phyloP scores from a whole-genome alignment of 1,140 invertebrate genomes.

The Zaprionus vittiger region DNA sequence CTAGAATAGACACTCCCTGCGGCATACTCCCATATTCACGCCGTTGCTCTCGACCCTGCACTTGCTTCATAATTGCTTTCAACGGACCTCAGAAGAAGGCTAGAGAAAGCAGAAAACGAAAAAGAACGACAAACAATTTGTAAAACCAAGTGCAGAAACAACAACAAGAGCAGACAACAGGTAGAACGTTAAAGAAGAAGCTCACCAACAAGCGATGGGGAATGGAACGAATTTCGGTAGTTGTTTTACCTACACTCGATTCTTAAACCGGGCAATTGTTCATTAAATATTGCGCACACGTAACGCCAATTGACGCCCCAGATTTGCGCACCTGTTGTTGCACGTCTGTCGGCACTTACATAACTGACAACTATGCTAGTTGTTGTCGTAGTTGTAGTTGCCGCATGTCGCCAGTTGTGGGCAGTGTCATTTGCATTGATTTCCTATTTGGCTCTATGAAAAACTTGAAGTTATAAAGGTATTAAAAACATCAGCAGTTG shows the following conservation, averaged over 20 bases:
- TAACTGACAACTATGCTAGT: constrained; percentile 9
- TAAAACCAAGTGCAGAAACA: background rate
- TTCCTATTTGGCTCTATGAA: constrained; percentile 8
- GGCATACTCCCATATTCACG: constrained; percentile 53
- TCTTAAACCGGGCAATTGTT: constrained; percentile 26
- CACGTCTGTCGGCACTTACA: constrained; percentile 8
- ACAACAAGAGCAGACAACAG: background rate
- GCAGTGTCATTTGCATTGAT: constrained; percentile 38
- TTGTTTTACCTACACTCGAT: background rate
- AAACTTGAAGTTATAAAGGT: no score
- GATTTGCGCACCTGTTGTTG: constrained; percentile 76
- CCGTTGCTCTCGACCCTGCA: constrained; percentile 17
- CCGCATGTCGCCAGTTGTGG: background rate
- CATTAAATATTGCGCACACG: constrained; percentile 72
- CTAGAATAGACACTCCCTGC: constrained; percentile 12
- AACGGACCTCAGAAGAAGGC: background rate
- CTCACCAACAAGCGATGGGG: background rate
- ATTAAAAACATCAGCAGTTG: background rate
- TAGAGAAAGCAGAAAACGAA: background rate
- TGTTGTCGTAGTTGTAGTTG: constrained; percentile 25
- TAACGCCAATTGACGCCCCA: constrained; percentile 77
- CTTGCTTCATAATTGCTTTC: constrained; percentile 35
- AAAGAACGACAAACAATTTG: background rate
- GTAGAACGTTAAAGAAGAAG: background rate
- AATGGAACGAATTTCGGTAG: background rate